Evolutionary conservation across 2,797 vertebrate genomes (phyloP).

Genomic region (Sebastes reedi): DNA sequence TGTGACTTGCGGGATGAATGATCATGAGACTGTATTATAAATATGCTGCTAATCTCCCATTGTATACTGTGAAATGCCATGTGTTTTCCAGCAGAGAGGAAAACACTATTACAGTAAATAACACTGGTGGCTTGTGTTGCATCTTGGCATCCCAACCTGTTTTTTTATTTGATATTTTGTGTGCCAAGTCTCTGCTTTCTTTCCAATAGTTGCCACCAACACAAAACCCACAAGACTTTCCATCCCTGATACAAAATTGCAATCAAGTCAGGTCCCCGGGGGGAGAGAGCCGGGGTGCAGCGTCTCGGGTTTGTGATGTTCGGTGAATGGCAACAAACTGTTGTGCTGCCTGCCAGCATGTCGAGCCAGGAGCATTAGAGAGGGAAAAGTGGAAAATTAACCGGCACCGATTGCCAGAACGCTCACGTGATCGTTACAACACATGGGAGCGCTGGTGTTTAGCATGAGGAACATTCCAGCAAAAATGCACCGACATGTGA

Average conservation of each 20-base stretch:
- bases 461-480: conserved; percentile 40
- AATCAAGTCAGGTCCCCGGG: conserved; percentile 63
- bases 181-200: conserved; percentile 48
- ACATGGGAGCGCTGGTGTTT: conserved; percentile 37
- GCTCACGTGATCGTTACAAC: conserved; percentile 32
- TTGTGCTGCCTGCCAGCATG: conserved; percentile 50
- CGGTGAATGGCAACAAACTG: conserved; percentile 29
- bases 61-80: conserved; percentile 9
- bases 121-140: conserved; percentile 56
- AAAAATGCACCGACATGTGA: conserved; percentile 37
- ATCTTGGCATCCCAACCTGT: conserved; percentile 42
- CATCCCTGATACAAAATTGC: conserved; percentile 68
- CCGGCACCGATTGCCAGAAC: conserved; percentile 43
- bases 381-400: conserved; percentile 65
- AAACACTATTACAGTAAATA: conserved; percentile 57
- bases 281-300: conserved; percentile 21
- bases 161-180: conserved; percentile 39
- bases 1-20: background rate
- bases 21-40: background rate
- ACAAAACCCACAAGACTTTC: conserved; percentile 72
- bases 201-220: conserved; percentile 70
- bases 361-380: conserved; percentile 53
- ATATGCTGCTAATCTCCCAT: conserved; percentile 5
- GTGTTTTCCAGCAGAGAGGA: conserved; percentile 36
- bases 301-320: conserved; percentile 48